These are phyloP conservation scores for Stichodactyla helianthus DNA, from an alignment of 64 coral and sea anemone species.

Conservation along the genomic window DNA sequence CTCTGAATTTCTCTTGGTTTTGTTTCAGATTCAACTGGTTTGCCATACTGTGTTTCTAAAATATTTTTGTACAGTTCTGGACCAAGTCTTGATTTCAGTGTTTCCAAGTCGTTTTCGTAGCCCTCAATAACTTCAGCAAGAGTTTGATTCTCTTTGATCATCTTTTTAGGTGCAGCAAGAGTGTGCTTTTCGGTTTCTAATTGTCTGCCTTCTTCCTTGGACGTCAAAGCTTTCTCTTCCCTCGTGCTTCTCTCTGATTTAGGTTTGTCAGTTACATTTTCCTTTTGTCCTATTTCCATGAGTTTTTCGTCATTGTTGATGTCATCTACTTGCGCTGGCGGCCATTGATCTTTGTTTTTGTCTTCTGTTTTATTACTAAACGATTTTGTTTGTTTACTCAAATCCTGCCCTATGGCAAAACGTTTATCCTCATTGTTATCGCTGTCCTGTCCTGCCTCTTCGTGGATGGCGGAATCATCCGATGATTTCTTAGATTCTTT, in stretches of 20 bases:
- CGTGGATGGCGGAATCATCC: background rate
- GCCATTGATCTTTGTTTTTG: background rate
- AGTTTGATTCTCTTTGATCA: background rate
- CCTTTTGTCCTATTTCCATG: background rate
- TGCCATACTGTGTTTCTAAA: background rate
- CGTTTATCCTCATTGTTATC: background rate
- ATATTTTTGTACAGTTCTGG: background rate
- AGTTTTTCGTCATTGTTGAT: background rate
- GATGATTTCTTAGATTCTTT: background rate
- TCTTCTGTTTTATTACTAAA: background rate
- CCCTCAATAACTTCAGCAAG: constrained; percentile 1
- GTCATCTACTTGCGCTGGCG: background rate
- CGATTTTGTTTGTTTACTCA: background rate
- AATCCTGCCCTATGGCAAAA: background rate
- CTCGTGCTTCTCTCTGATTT: background rate
- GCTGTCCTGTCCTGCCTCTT: background rate
- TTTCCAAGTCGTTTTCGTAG: constrained; percentile 1
- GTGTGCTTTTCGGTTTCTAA: background rate
- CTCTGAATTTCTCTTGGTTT: background rate
- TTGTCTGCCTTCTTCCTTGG: background rate
- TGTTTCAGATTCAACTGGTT: background rate
- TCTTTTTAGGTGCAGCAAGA: background rate
- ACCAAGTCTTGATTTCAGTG: background rate
- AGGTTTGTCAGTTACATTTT: background rate
- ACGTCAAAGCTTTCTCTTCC: background rate